Conservation (phyloP, 1,140 invertebrate genomes). For the Pteromalus puparum region DNA sequence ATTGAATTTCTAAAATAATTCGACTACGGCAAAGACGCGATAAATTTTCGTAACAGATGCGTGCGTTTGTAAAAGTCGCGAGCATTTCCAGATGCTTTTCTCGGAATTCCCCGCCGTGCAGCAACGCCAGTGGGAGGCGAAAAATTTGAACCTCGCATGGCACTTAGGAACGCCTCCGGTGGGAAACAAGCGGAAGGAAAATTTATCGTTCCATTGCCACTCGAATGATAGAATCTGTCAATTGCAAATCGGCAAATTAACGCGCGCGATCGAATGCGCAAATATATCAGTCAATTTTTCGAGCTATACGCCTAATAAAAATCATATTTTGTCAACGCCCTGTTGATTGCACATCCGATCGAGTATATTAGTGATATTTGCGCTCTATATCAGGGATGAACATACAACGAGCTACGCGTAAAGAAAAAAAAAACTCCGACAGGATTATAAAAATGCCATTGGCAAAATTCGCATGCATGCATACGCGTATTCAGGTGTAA, state of each 20-base stretch:
- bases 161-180: conserved; percentile 9
- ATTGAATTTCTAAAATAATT: not conserved
- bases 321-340: no score
- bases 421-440: no score
- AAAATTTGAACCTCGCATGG: conserved; percentile 27
- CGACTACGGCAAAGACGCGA: not conserved
- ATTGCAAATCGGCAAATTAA: conserved; percentile 29
- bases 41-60: conserved; percentile 9
- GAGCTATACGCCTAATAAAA: no score
- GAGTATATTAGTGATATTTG: no score
- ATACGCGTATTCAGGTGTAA: not conserved
- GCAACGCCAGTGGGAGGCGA: not conserved
- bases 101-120: not conserved
- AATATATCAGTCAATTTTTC: not conserved
- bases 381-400: no score
- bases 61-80: not conserved
- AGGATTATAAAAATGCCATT: no score
- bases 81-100: conserved; percentile 11
- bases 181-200: conserved; percentile 12
- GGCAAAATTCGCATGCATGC: not conserved
- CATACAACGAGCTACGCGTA: no score
- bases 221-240: conserved; percentile 3
- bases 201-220: conserved; percentile 30
- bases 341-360: no score
- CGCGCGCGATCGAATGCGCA: not conserved